Conservation (phyloP, 1,140 invertebrate genomes). For the Chlorops oryzae region DNA sequence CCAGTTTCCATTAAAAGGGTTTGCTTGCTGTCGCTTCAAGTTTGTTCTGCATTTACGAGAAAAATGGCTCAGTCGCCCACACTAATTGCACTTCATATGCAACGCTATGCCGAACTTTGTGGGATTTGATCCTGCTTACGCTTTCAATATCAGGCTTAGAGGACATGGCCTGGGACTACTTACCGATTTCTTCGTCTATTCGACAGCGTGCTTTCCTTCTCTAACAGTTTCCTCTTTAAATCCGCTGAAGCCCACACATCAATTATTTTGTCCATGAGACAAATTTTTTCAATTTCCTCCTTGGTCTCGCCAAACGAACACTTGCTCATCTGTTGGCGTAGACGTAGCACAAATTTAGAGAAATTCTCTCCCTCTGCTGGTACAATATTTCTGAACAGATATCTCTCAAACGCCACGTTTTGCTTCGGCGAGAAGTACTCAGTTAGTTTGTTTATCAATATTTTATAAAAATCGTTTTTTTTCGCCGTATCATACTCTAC, state of each 20-base stretch:
- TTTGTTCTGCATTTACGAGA: conserved; percentile 4
- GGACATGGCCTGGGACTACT: conserved; percentile 9
- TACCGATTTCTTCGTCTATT: conserved; percentile 17
- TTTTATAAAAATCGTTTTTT: no score
- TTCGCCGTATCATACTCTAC: no score
- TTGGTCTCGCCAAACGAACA: conserved; percentile 21
- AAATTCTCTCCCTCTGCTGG: no score
- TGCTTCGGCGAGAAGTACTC: no score
- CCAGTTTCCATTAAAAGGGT: no score
- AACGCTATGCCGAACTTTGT: not conserved
- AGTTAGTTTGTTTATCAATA: no score
- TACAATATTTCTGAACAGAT: no score
- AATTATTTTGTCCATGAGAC: conserved; percentile 28
- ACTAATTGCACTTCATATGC: not conserved
- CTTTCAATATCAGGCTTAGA: no score
- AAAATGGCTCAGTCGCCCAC: not conserved
- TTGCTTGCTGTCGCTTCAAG: no score
- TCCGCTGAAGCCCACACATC: conserved; percentile 26
- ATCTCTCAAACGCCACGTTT: no score
- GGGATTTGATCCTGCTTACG: not conserved
- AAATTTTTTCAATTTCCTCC: conserved; percentile 28
- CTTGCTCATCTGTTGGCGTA: no score
- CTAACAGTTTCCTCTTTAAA: conserved; percentile 26
- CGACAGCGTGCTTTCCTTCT: conserved; percentile 25
- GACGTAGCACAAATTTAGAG: no score